These are phyloP conservation scores for Turritopsis rubra DNA, from an alignment of 30 jellyfish, hydroid and myxozoan genomes.

Conservation along the genomic window DNA sequence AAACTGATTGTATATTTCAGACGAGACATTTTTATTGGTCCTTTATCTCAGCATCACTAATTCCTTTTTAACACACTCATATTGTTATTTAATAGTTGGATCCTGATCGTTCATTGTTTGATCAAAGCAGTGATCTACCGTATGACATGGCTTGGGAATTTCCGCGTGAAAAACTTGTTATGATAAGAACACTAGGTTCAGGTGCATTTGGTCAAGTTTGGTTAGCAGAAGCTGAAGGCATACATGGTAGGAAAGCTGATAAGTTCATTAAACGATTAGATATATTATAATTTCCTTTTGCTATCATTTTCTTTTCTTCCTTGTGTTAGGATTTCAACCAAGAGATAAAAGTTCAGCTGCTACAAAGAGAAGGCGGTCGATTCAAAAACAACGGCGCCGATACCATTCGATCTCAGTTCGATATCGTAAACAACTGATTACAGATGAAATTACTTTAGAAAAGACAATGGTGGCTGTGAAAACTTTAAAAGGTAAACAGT, in stretches of 20 bases:
- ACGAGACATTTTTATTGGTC: too few species aligned
- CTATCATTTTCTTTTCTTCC: background rate
- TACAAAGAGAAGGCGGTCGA: slow-evolving; percentile 6
- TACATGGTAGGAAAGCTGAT: slow-evolving; percentile 20
- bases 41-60: background rate
- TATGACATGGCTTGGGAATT: slow-evolving; percentile 96
- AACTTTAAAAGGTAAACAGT: slow-evolving; percentile 74
- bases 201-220: slow-evolving; percentile 98
- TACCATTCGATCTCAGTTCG: slow-evolving; percentile 28
- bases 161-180: slow-evolving; percentile 79
- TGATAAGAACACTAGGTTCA: slow-evolving; percentile 69
- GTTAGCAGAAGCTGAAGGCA: slow-evolving; percentile 95
- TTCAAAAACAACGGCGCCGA: slow-evolving; percentile 19
- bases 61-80: background rate
- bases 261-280: background rate
- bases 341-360: slow-evolving; percentile 31
- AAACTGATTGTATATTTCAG: background rate
- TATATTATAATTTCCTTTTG: background rate
- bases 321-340: slow-evolving; percentile 14
- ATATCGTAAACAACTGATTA: slow-evolving; percentile 6
- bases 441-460: slow-evolving; percentile 6
- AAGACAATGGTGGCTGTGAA: slow-evolving; percentile 91
- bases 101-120: slow-evolving; percentile 81
- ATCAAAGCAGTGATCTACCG: slow-evolving; percentile 85
- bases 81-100: slow-evolving; percentile 56